Evolutionary conservation across 2,797 vertebrate genomes (phyloP), one percentile per base, ranked within the genome.

Genomic region (Hydrocynus forskahlii): DNA sequence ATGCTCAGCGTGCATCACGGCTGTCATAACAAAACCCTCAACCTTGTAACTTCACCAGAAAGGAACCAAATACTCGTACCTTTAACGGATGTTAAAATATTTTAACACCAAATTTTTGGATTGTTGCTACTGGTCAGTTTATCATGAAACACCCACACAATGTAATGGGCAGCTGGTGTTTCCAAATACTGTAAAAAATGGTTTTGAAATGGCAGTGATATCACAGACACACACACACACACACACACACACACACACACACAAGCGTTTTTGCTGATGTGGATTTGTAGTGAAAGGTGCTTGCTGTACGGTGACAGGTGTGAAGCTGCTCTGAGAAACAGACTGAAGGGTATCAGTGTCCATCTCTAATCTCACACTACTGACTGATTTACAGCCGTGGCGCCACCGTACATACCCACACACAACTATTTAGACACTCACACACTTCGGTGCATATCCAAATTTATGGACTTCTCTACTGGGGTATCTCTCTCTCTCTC

Each of bases 371-470:
- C 48, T 69, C 25, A 72, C 21, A 45, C 45, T 55, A 23, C 43
- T 40, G 54, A 81, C 70, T 84, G 79, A 81, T 88, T 82, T 85
- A 76, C 67, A 55, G 35, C 45, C 75, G 75, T 78, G 74, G 76
- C 69, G 17, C 68, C 72, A 59, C 72, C 50, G 35, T 17, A 16
- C 57, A 19, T 52, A 68, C 64, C 57, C 54, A 68, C 54, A 80
- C 62, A 48, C 29, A 55, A 8, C 48, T 43, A 59, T 50, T 16
- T 29, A 67, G 7, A 19, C 38, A 71, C 43, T 54, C n/a, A 64
- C 60, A 67, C 76, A 68, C 73, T 43, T 43, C 50, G 10, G 52
- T 13, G n/a, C 50, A 54, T n/a, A 62, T 52, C 12, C 35, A 80
- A 8, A 57, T 9, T 63, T 40, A 60, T 14, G 48, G n/a, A 60